Evolutionary conservation across 2,113 vertebrate species (phyloP).

Genomic region (Condylura cristata): DNA sequence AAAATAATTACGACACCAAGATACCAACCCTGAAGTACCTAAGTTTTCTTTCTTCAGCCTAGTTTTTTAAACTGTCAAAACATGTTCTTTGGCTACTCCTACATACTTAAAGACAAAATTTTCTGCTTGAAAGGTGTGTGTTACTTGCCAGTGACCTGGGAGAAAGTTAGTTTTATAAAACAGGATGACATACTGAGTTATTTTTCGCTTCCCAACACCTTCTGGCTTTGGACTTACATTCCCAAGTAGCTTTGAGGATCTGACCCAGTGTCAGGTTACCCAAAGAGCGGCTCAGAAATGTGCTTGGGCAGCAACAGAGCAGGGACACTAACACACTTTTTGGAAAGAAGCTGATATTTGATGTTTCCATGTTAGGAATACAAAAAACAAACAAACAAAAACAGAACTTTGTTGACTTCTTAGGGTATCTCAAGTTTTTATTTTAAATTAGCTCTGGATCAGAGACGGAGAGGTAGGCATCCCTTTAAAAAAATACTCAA

Average conservation of each 20-base stretch:
- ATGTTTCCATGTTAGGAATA: not conserved
- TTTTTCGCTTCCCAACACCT: conserved; percentile 49
- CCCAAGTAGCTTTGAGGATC: conserved; percentile 7
- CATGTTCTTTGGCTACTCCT: not conserved
- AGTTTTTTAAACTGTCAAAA: not conserved
- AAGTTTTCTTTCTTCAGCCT: not conserved
- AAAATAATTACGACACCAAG: not conserved
- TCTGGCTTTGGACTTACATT: conserved; percentile 57
- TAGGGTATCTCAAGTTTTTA: not conserved
- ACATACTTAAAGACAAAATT: not conserved
- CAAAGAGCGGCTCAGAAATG: conserved; percentile 1
- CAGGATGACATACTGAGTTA: not conserved
- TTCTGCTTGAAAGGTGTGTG: not conserved
- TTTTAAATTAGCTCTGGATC: not conserved
- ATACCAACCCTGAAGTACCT: not conserved
- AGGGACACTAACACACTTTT: not conserved
- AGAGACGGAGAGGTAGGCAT: not conserved
- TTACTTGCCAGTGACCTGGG: not conserved
- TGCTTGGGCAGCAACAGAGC: not conserved
- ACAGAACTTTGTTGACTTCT: not conserved
- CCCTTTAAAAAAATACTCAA: not conserved
- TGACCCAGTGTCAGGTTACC: conserved; percentile 47
- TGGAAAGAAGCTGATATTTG: not conserved
- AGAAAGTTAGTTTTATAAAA: conserved; percentile 37
- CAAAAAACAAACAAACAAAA: not conserved